Evolutionary conservation across 2,113 vertebrate genomes (phyloP), one percentile per base, ranked within the genome.

Genomic region (Micronisus gabar): DNA sequence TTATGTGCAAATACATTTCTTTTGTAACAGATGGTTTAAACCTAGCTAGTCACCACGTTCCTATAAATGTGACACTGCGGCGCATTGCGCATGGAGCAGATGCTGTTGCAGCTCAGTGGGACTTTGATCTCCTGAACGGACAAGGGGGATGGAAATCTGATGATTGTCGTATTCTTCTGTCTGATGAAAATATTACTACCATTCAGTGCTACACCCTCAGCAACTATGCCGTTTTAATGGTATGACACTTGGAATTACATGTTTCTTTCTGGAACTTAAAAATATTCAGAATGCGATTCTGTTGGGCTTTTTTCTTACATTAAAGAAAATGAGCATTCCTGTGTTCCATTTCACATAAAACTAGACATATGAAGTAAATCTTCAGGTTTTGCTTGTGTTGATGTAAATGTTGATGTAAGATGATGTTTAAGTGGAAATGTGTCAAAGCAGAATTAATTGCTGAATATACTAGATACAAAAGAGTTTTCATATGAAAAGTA

Each of bases 191-290:
- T 70, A 98, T 99, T 92, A 99, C 99, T 7, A 99, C 98, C 52
- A 98, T 99, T 62, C 99, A 99, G 86, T 99, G 99, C 97, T 97
- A 98, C 96, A 98, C 99, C 38, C 98, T 99, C 11, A 98, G 99
- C 90, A 99, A 98, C 98, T 99, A 99, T 17, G 99, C 99, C 1
- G 98, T 99, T 85, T 95, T 99, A 67, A 99, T 99, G 99, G 99
- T 99, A 98, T 11, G 97, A 65, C 59, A 59, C 32, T 63, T 65
- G 5, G 2, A 65, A 70, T 65, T 21, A 5, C 3, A 3, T 7
- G 1, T 52, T 45, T 81, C 41, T 93, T 80, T 81, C 63, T 81
- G n/a, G 34, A 81, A 22, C 45, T 67, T 87, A 9, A 56, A 76
- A 65, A 23, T 63, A 41, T 9, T 83, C 10, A 26, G 30, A 62